phyloP scores from a whole-genome alignment of 2,113 vertebrate species.

The Stegostoma tigrinum region DNA sequence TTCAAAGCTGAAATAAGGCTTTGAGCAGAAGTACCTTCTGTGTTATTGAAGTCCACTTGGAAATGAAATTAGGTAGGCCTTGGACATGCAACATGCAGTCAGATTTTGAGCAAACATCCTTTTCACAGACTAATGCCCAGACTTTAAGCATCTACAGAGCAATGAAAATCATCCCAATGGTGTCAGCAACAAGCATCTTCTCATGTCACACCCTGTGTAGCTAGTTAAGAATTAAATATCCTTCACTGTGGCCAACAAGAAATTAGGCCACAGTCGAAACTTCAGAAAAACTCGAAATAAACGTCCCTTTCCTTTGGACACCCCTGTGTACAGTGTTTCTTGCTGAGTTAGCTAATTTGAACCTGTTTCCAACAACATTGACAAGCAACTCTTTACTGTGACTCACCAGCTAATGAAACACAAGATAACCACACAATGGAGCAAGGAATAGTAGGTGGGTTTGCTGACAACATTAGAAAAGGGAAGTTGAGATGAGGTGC shows the following conservation, averaged over 20 bases:
- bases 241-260: background rate
- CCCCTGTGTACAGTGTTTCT: background rate
- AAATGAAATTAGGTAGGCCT: too few species aligned
- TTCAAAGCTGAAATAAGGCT: too few species aligned
- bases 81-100: too few species aligned
- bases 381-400: background rate
- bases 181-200: background rate
- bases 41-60: too few species aligned
- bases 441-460: background rate
- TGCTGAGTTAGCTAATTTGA: background rate
- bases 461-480: background rate
- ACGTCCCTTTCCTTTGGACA: background rate
- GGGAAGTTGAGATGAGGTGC: background rate
- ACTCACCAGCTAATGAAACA: background rate
- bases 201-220: background rate
- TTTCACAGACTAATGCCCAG: too few species aligned
- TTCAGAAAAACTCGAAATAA: background rate
- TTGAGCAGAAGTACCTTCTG: too few species aligned
- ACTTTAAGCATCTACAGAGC: too few species aligned
- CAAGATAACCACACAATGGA: background rate
- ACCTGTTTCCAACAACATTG: background rate
- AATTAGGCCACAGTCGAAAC: background rate
- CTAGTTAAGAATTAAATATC: background rate
- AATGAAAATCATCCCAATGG: too few species aligned
- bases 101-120: too few species aligned